Evolutionary conservation across 2,888 invertebrate species (phyloP), one percentile per base, ranked within the genome.

Genomic region (Ennomos fuscantarius): DNA sequence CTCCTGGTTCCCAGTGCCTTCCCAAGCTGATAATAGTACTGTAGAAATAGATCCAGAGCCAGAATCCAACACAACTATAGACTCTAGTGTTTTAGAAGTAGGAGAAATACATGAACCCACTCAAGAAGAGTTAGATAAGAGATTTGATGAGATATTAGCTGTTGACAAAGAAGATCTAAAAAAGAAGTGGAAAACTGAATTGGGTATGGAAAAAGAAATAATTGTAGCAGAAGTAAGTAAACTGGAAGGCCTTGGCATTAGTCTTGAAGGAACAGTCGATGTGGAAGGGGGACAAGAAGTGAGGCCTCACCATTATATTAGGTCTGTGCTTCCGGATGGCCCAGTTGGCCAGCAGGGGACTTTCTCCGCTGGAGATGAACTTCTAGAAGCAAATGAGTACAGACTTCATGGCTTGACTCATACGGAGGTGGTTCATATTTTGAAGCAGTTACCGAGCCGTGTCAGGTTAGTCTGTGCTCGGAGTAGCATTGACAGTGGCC

Each of bases 251-350:
- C 94, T 99, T 65, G 99, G 99, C 6, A 99, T 99, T 75, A 99
- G 98, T 84, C 93, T 99, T 65, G 99, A 99, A 90, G 99, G 99
- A 34, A 99, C 99, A 0, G 99, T 99, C 10, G 99, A 99, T 81
- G 99, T 99, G 24, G 99, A 99, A 89, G 96, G 97, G 72, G 99
- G 99, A 2, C 95, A 97, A 70, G 99, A 99, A 92, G 95, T 99
- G 39, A 94, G 99, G 70, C 99, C 99, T n/a, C 99, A 99, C 91
- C 99, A 99, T 91, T 99, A 98, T 82, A 99, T 99, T 74, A 95
- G 99, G 68, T 98, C 98, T 34, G 98, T 99, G 69, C 93, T 99
- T 60, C 96, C 97, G 8, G 98, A 99, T 79, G 99, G 99, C 3
- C 99, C 99, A 0, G 99, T 99, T 0, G 99, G 99, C 1, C 94